Evolutionary conservation across 2,113 vertebrate genomes (phyloP), one percentile per base, ranked within the genome.

Genomic region (Apodemus sylvaticus): DNA sequence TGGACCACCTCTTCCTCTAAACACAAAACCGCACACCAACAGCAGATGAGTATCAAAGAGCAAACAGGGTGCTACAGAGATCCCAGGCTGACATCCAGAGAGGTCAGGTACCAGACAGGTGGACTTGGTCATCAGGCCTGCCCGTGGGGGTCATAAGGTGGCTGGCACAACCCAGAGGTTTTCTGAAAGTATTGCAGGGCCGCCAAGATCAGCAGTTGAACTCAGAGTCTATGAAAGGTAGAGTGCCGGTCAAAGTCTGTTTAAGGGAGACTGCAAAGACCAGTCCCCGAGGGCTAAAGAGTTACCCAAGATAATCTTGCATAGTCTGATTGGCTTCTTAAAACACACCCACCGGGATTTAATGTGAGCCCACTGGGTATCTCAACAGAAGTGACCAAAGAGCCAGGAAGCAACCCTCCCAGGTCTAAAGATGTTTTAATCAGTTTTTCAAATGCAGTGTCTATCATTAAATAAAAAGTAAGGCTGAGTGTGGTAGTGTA

Each of bases 361-460:
- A 83, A 42, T 42, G 14, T 42, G n/a, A 62, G 62, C 24, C n/a
- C 58, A 42, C 55, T 19, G 26, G 39, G 14, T 26, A 31, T 26
- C n/a, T 42, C 14, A 19, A 42, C n/a, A 19, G 24, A 62, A 83
- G n/a, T 58, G 39, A 83, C 60, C n/a, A 10, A 83, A 42, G 26
- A 20, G 60, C 62, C n/a, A 66, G 77, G 76, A 74, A 94, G 55
- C 70, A 83, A 60, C 68, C 22, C 58, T 71, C 24, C 22, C 39
- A 60, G 22, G 20, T 22, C 85, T 94, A 53, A 76, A 91, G 64
- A 62, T 73, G 42, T 45, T 58, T 58, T 91, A 83, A 92, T 71
- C 42, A 31, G 81, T 60, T 36, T 91, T 90, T 89, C 53, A 77
- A 87, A 77, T 89, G 36, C 34, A 36, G 39, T 29, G 55, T 39